These are phyloP conservation scores for Pavo muticus DNA, from an alignment of 2,113 vertebrate genomes.

Conservation along the genomic window DNA sequence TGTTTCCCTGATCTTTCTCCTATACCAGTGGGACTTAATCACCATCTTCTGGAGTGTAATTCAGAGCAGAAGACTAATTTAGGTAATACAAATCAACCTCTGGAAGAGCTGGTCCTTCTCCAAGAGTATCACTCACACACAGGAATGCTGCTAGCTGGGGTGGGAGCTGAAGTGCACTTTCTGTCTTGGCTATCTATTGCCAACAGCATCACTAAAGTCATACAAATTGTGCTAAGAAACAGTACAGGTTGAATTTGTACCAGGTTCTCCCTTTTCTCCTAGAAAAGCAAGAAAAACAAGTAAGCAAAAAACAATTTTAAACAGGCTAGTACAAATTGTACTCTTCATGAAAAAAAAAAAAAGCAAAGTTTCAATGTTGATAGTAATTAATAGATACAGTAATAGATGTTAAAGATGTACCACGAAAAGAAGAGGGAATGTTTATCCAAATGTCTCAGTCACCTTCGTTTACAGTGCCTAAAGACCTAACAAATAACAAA, in stretches of 20 bases:
- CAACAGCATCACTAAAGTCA: background rate
- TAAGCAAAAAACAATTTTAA: background rate
- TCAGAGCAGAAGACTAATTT: conserved; percentile 7
- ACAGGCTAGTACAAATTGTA: background rate
- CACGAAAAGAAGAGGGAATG: conserved; percentile 38
- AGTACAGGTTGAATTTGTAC: background rate
- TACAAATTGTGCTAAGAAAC: background rate
- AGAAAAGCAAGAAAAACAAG: conserved; percentile 18
- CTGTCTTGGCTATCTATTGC: background rate
- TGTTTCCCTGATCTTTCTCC: background rate
- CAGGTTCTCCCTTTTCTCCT: background rate
- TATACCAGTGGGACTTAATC: background rate
- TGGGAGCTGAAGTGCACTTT: background rate
- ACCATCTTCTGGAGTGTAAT: background rate
- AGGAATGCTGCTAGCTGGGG: background rate
- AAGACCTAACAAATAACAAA: conserved; percentile 67
- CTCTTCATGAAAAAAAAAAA: background rate
- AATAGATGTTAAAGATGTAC: conserved; percentile 12
- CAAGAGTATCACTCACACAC: background rate
- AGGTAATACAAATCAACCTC: conserved; percentile 7
- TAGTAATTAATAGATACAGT: conserved; percentile 51
- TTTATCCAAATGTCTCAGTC: conserved; percentile 51
- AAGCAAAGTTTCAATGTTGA: background rate
- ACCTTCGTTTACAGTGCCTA: conserved; percentile 51
- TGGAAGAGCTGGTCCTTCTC: background rate